These are phyloP conservation scores for Esox niger DNA, from an alignment of 2,113 vertebrate genomes.

Conservation along the genomic window DNA sequence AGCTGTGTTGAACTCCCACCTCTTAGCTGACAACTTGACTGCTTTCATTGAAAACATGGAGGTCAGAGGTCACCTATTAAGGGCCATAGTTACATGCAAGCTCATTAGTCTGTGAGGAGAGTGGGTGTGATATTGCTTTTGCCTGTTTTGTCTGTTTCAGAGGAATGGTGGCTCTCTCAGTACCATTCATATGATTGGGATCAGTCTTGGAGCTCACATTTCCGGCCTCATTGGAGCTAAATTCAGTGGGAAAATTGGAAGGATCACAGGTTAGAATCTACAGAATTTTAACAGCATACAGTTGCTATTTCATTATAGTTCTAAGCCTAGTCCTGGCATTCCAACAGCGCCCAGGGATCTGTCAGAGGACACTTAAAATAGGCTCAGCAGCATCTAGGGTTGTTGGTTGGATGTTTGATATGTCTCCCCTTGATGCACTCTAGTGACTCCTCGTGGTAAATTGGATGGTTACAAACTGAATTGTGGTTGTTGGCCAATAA, in stretches of 20 bases:
- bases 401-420: no score
- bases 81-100: neutral
- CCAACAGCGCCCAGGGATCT: no score
- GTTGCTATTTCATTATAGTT: no score
- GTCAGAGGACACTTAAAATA: no score
- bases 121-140: neutral
- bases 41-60: constrained; percentile 73
- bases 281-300: no score
- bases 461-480: no score
- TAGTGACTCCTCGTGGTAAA: no score
- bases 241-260: constrained; percentile 80
- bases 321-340: no score
- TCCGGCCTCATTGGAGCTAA: constrained; percentile 87
- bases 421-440: no score
- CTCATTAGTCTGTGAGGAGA: neutral
- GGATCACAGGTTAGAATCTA: constrained; percentile 80
- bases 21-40: constrained; percentile 75
- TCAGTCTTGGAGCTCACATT: constrained; percentile 94
- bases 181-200: constrained; percentile 83
- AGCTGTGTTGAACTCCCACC: constrained; percentile 77
- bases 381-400: no score
- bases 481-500: no score
- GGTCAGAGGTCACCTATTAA: constrained; percentile 66
- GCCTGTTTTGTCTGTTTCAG: constrained; percentile 59
- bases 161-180: constrained; percentile 71